Conservation (phyloP, 2,888 invertebrate genomes). For the Nomada fucata region DNA sequence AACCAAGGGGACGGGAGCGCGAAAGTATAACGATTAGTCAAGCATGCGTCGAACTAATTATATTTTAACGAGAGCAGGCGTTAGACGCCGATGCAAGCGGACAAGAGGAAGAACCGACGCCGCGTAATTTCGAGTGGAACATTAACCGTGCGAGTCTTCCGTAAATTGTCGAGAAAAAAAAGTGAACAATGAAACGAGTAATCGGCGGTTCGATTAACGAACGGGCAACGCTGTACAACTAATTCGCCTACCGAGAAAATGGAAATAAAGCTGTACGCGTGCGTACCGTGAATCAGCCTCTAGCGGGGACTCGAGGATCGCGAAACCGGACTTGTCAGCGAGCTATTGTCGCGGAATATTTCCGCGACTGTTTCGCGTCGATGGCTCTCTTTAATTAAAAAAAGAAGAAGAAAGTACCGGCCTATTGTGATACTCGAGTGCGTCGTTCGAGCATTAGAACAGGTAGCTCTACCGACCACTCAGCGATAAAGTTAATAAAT, state of each 20-base stretch:
- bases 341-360: not conserved
- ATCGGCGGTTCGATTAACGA: slow-evolving; percentile 12
- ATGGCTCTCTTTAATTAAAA: not conserved
- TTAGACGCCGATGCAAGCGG: not conserved
- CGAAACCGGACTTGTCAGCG: slow-evolving; percentile 1
- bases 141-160: slow-evolving; percentile 16
- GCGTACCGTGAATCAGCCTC: not conserved
- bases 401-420: not conserved
- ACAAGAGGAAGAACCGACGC: not conserved
- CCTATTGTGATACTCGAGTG: slow-evolving; percentile 21
- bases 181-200: slow-evolving; percentile 11
- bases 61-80: slow-evolving; percentile 19
- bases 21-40: not conserved
- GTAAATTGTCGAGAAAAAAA: slow-evolving; percentile 19
- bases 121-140: slow-evolving; percentile 8
- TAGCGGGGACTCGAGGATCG: no score
- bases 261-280: not conserved
- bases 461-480: slow-evolving; percentile 9
- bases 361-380: not conserved
- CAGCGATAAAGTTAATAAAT: slow-evolving; percentile 32
- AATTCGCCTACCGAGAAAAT: slow-evolving; percentile 19
- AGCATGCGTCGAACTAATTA: slow-evolving; percentile 38
- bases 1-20: slow-evolving; percentile 1
- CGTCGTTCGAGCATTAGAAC: slow-evolving; percentile 14
- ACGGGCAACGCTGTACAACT: slow-evolving; percentile 34